These are phyloP conservation scores for Lochmaea capreae DNA, from an alignment of 2,888 invertebrate species.

Conservation along the genomic window DNA sequence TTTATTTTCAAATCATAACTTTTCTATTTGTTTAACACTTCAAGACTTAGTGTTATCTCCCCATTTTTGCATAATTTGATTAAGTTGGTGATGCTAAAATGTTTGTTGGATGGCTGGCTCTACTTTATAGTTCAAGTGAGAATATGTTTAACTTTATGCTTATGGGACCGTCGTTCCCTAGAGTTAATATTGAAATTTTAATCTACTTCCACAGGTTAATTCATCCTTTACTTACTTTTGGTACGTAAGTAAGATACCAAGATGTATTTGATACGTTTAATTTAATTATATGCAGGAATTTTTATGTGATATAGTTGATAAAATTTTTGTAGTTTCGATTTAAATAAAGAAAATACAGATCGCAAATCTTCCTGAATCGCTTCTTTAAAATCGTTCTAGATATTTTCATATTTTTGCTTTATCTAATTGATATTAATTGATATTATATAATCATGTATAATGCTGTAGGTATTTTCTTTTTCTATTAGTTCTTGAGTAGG, in stretches of 20 bases:
- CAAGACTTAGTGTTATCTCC: neutral
- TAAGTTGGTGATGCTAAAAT: neutral
- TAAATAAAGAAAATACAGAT: too few species aligned
- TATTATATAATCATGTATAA: too few species aligned
- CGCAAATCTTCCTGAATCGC: too few species aligned
- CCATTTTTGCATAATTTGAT: slow-evolving; percentile 9
- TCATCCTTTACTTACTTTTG: neutral
- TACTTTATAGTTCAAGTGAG: slow-evolving; percentile 6
- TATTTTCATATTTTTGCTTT: too few species aligned
- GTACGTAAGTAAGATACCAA: neutral
- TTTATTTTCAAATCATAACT: neutral
- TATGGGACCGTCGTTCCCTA: neutral
- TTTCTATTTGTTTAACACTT: neutral
- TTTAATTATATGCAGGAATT: neutral
- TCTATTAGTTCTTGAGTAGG: too few species aligned
- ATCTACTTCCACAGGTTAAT: slow-evolving; percentile 2
- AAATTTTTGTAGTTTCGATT: too few species aligned
- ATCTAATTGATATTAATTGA: too few species aligned
- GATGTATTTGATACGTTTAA: neutral
- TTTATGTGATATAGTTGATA: neutral
- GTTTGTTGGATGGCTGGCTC: slow-evolving; percentile 4
- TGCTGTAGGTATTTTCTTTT: too few species aligned
- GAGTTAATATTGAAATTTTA: slow-evolving; percentile 7
- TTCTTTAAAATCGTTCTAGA: too few species aligned
- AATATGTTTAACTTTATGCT: slow-evolving; percentile 9